Conservation (phyloP, 2,797 vertebrate species). For the Sebastes cheni region DNA sequence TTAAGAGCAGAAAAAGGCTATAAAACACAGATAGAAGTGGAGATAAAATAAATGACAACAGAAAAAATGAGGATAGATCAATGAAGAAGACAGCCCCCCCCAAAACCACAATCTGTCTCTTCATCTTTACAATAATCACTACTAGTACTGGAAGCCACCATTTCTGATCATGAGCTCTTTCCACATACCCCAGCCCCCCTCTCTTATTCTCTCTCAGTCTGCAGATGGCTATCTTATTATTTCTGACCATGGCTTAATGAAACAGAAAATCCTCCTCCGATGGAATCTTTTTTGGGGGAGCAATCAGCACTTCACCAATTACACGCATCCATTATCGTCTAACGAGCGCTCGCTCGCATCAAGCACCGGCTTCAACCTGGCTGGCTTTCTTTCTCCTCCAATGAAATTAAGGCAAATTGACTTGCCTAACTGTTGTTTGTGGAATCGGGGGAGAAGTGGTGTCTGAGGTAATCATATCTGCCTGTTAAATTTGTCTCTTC, state of each 20-base stretch:
- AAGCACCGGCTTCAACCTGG: constrained; percentile 53
- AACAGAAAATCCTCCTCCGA: constrained; percentile 72
- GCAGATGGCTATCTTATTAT: constrained; percentile 71
- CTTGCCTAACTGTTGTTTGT: constrained; percentile 71
- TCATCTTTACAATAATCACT: constrained; percentile 11
- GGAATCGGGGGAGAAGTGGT: constrained; percentile 57
- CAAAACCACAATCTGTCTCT: constrained; percentile 13
- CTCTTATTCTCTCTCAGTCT: constrained; percentile 17
- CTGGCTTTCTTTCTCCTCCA: constrained; percentile 59
- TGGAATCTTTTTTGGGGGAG: constrained; percentile 68
- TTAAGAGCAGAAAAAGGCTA: constrained; percentile 20
- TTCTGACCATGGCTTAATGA: constrained; percentile 76
- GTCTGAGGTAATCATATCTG: constrained; percentile 73
- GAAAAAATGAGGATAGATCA: background rate
- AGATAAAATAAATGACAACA: background rate
- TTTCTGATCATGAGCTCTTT: constrained; percentile 4
- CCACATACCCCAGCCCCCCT: background rate
- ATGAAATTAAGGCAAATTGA: constrained; percentile 76
- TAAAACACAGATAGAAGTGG: background rate
- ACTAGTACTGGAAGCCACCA: background rate
- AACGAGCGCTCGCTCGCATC: constrained; percentile 61
- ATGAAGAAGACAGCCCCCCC: background rate
- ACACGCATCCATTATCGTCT: constrained; percentile 71
- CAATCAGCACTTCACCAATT: constrained; percentile 75
- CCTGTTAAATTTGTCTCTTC: constrained; percentile 64